phyloP scores from a whole-genome alignment of 2,888 invertebrate genomes.

The Ophion ellenae region DNA sequence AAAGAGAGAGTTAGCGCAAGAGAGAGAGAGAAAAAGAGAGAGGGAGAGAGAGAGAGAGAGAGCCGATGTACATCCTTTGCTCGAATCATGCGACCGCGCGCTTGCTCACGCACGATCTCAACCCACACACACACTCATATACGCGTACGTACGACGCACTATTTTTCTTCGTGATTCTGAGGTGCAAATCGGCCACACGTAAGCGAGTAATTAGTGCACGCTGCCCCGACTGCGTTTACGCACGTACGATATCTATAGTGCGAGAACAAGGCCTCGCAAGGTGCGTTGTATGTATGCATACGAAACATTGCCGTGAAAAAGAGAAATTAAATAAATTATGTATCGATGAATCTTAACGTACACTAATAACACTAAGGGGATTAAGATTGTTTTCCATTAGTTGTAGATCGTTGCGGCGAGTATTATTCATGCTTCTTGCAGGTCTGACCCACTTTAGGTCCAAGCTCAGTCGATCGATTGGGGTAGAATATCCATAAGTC shows the following conservation, averaged over 20 bases:
- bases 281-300: background rate
- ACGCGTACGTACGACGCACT: constrained; percentile 68
- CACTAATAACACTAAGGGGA: constrained; percentile 14
- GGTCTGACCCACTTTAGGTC: too few relatives aligned
- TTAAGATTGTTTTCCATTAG: background rate
- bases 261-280: constrained; percentile 2
- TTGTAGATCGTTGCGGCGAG: background rate
- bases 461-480: too few relatives aligned
- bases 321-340: background rate
- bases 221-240: constrained; percentile 23
- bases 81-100: constrained; percentile 75
- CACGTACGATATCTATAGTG: constrained; percentile 12
- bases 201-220: constrained; percentile 57
- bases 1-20: constrained; percentile 13
- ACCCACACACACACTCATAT: constrained; percentile 72
- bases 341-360: constrained; percentile 25
- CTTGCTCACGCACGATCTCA: constrained; percentile 79
- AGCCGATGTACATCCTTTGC: constrained; percentile 74
- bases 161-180: constrained; percentile 68
- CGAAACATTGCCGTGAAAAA: constrained; percentile 9
- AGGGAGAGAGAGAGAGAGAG: constrained; percentile 49
- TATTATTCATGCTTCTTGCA: background rate
- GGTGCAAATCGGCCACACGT: constrained; percentile 58
- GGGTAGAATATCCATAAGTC: too few relatives aligned
- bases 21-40: constrained; percentile 57